Base-by-base conservation (phyloP, 2,888 invertebrate species). In the Temnothorax ravouxi region DNA sequence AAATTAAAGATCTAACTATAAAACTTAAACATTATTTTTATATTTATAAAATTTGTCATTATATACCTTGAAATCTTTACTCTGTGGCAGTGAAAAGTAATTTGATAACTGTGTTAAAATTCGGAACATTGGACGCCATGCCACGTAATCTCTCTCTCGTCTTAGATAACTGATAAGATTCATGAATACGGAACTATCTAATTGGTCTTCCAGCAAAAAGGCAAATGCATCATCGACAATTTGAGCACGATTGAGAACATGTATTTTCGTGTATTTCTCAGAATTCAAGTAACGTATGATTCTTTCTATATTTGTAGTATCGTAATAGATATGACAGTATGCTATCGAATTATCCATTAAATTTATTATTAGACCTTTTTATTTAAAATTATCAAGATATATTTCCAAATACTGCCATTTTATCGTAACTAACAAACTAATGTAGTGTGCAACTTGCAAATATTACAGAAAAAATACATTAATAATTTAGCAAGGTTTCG, bases 251-350 rank as follows among this genome's bases (percentile, higher is more conserved):
- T 84, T 84, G 2, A 84, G 25, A 2, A 67, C 15, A 2, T 67
- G 75, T 18, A 84, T 84, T 0, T 71, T 50, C 1, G 3, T 47
- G 15, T 47, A 83, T 44, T 84, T 8, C 3, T 25, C 47, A 5
- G 25, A 71, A 21, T 76, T 52, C n/a, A 84, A 34, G 2, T 83
- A 69, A 11, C 5, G 4, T 2, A 64, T 34, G 3, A 84, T 76
- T 47, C 41, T 82, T 15, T 77, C 93, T 92, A 93, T 25, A 85
- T 90, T 93, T 11, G 86, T 64, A 8, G 54, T 15, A 74, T 93
- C 93, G 77, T 93, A 93, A 84, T 92, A 92, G 5, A 93, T 92
- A 9, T 93, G 93, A 86, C 93, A 95, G 85, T 92, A 95, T 34
- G 94, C 95, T 95, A 76, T 38, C 5, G 0, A 8, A 52, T 52